Conservation (phyloP, 2,888 invertebrate species). For the Oxyteleia sp. region DNA sequence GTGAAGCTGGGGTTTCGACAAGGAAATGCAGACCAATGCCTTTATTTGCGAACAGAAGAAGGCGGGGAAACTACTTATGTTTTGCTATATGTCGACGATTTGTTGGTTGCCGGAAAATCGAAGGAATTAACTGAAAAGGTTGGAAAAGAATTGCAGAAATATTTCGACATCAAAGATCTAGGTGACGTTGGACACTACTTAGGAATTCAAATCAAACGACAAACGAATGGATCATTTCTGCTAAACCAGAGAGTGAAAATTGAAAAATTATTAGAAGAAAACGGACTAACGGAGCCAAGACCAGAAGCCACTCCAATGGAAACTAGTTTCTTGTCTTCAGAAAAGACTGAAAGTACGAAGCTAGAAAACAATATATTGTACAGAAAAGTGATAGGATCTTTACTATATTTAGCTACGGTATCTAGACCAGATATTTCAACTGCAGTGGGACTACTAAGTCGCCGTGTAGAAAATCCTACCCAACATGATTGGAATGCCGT, state of each 20-base stretch:
- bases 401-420: conserved; percentile 54
- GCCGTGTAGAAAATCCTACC: conserved; percentile 13
- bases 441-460: conserved; percentile 30
- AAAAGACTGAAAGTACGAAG: not conserved
- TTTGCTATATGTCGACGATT: conserved; percentile 73
- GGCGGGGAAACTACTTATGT: conserved; percentile 30
- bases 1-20: not conserved
- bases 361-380: conserved; percentile 8
- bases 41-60: not conserved
- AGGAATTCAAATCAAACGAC: conserved; percentile 52
- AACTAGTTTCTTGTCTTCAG: conserved; percentile 1
- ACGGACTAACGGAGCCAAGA: conserved; percentile 42
- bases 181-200: conserved; percentile 51
- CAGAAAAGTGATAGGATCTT: conserved; percentile 39
- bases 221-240: conserved; percentile 55
- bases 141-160: not conserved
- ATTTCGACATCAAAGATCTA: conserved; percentile 70
- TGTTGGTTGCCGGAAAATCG: conserved; percentile 50
- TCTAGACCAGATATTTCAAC: conserved; percentile 55
- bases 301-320: conserved; percentile 64
- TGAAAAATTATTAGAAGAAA: conserved; percentile 32
- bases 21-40: conserved; percentile 23
- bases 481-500: conserved; percentile 54
- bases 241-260: conserved; percentile 64
- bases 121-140: conserved; percentile 28